phyloP scores from a whole-genome alignment of 2,113 vertebrate genomes.

The Eclectus roratus region DNA sequence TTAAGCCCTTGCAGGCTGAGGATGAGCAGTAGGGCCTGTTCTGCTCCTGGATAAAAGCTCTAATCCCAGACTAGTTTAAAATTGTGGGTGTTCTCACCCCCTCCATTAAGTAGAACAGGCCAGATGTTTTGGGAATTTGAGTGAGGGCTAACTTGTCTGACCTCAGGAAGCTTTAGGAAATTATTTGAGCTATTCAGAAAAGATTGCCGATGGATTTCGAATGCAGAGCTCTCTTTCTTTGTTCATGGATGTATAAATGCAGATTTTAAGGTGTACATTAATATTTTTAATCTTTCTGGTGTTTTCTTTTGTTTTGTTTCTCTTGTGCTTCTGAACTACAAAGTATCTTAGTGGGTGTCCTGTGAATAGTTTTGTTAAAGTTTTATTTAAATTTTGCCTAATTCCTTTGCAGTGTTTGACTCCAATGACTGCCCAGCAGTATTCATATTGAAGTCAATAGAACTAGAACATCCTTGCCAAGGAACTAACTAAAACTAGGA shows the following conservation, averaged over 20 bases:
- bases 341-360: fast-evolving
- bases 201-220: not conserved
- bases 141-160: not conserved
- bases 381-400: not conserved
- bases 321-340: not conserved
- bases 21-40: not conserved
- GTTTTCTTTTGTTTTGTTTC: not conserved
- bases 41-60: not conserved
- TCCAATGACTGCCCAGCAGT: not conserved
- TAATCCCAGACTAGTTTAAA: not conserved
- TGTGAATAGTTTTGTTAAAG: not conserved
- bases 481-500: not conserved
- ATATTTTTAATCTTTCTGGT: not conserved
- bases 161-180: not conserved
- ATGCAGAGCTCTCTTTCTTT: not conserved
- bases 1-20: not conserved
- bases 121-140: not conserved
- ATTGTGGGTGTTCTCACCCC: not conserved
- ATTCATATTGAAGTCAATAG: not conserved
- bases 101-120: not conserved
- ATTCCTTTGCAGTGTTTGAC: not conserved
- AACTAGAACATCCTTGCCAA: not conserved
- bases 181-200: not conserved
- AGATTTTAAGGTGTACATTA: not conserved
- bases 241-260: not conserved